These are phyloP conservation scores for Diabrotica virgifera DNA, from an alignment of 1,140 invertebrate genomes.

Conservation along the genomic window DNA sequence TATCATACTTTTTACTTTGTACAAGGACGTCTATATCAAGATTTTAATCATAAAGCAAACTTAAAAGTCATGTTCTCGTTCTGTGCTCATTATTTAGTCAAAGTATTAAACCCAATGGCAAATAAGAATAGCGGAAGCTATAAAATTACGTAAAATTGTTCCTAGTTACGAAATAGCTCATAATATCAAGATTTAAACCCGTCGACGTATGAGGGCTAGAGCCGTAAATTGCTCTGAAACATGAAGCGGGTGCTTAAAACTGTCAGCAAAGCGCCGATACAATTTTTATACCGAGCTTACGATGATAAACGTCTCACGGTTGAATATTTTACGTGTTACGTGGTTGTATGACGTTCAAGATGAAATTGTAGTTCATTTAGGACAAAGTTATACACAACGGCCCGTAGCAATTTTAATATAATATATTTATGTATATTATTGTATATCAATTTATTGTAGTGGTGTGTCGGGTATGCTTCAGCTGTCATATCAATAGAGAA, in stretches of 20 bases:
- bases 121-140: not conserved
- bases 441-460: too few relatives aligned
- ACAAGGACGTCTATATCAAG: not conserved
- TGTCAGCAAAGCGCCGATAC: not conserved
- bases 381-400: not conserved
- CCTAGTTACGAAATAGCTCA: constrained; percentile 2
- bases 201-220: not conserved
- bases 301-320: not conserved
- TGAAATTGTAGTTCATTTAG: not conserved
- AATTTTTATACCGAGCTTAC: not conserved
- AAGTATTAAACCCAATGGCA: not conserved
- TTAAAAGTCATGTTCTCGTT: not conserved
- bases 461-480: too few relatives aligned
- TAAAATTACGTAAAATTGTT: constrained; percentile 3
- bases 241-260: not conserved
- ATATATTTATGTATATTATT: not conserved
- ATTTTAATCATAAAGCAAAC: not conserved
- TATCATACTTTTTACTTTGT: too few relatives aligned
- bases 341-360: not conserved
- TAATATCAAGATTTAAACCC: not conserved
- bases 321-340: not conserved
- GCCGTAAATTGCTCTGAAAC: not conserved
- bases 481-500: too few relatives aligned
- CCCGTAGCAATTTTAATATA: not conserved
- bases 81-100: not conserved